Base-by-base conservation (phyloP, 2,888 invertebrate genomes). In the Agriopis aurantiaria region DNA sequence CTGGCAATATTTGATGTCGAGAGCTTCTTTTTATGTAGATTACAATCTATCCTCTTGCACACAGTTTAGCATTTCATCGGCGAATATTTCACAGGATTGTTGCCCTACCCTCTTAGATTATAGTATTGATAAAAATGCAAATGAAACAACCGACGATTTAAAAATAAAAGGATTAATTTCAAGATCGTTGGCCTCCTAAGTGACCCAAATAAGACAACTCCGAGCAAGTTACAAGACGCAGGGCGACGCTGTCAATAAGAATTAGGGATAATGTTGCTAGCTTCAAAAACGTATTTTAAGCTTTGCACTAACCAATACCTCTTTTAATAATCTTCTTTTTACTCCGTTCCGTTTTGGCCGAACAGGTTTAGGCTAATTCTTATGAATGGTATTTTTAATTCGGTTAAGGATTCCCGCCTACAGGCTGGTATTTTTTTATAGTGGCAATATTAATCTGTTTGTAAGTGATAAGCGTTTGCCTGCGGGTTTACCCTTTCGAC, bases 141-240 rank as follows among this genome's bases (percentile, higher is more conserved):
- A 93, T 91, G 86, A 88, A 87, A 76, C 78, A 85, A 78, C 81
- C 88, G 87, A 86, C 87, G 89, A 90, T 88, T 86, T 87, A 82
- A 88, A 89, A 91, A 91, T 87, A 91, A 91, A 92, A 89, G 88
- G 84, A 88, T 89, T 87, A 88, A 82, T 78, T 74, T 75, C 69
- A 84, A 82, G 92, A 89, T 90, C 92, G 82, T 85, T 90, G 91
- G 80, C 89, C 92, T 87, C 81, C 79, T 84, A 88, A 89, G 85
- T 93, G 92, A 92, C 92, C 92, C 89, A 92, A 91, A 92, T 92
- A 93, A 91, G 88, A 91, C 89, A 88, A 91, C 86, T 86, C 85
- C 80, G 81, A 87, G 83, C 85, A 87, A 46, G 46, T 46, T 57
- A 88, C 88, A 85, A n/a, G 66, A 57, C 61, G 68, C 67, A 68